These are phyloP conservation scores for Cheirogaleus medius DNA, from an alignment of 2,113 vertebrate species.

Conservation along the genomic window DNA sequence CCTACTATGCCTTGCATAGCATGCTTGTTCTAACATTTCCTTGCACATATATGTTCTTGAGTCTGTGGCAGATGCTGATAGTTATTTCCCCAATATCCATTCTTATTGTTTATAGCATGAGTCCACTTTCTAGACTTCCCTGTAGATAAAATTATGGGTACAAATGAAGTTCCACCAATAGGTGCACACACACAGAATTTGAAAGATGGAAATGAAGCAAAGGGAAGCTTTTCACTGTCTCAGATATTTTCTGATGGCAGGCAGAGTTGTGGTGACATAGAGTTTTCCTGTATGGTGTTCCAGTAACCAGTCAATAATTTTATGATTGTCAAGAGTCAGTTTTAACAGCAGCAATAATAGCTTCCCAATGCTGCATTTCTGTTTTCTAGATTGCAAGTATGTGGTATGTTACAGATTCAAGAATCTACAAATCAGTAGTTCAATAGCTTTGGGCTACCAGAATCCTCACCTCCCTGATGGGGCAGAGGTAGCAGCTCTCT, in stretches of 20 bases:
- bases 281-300: neutral
- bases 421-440: neutral
- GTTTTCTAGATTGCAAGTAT: neutral
- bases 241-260: neutral
- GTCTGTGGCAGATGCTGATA: neutral
- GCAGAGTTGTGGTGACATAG: neutral
- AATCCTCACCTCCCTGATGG: neutral
- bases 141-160: neutral
- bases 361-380: neutral
- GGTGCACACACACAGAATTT: neutral
- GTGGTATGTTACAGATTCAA: neutral
- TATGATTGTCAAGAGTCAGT: neutral
- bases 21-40: neutral
- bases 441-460: neutral
- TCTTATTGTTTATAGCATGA: neutral
- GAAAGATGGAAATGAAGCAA: conserved; percentile 21
- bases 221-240: neutral
- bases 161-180: neutral
- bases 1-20: neutral
- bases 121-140: neutral
- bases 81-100: neutral
- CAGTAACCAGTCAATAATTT: neutral
- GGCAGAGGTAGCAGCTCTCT: neutral
- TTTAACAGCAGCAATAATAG: neutral
- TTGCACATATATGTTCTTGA: neutral